phyloP scores from a whole-genome alignment of 2,113 vertebrate genomes.

The Tauraco erythrolophus region DNA sequence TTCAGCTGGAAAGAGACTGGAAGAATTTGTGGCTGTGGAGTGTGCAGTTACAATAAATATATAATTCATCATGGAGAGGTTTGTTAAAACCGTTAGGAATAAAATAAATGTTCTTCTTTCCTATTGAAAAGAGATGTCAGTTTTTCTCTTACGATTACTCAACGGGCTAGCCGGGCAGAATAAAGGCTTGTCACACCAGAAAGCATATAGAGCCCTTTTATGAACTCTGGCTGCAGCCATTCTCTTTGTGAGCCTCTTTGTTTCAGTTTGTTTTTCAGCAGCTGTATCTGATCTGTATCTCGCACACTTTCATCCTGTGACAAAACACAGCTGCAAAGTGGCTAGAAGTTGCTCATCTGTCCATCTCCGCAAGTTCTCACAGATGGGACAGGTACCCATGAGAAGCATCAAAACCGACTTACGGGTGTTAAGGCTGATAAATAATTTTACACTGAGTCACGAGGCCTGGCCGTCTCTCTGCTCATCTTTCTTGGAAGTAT shows the following conservation, averaged over 20 bases:
- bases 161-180: conserved; percentile 49
- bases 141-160: conserved; percentile 13
- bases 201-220: conserved; percentile 70
- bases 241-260: conserved; percentile 55
- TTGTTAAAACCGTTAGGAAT: conserved; percentile 48
- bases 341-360: conserved; percentile 15
- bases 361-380: not conserved
- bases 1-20: conserved; percentile 46
- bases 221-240: conserved; percentile 63
- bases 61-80: conserved; percentile 55
- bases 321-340: conserved; percentile 57
- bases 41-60: conserved; percentile 40
- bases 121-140: conserved; percentile 47
- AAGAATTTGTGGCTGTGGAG: conserved; percentile 42
- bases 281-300: conserved; percentile 61
- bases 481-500: conserved; percentile 23
- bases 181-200: conserved; percentile 51
- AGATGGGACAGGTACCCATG: not conserved
- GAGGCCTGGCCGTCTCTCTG: not conserved
- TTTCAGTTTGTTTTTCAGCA: conserved; percentile 67
- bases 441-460: not conserved
- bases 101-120: conserved; percentile 58
- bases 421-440: not conserved
- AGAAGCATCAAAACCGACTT: not conserved
- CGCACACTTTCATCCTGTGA: conserved; percentile 55